A percentile compares a stretch with the other conserved stretches of the same genome.
Evolutionary conservation across 2,797 vertebrate species (phyloP).

Genomic region (Petrocephalus sullivani): DNA sequence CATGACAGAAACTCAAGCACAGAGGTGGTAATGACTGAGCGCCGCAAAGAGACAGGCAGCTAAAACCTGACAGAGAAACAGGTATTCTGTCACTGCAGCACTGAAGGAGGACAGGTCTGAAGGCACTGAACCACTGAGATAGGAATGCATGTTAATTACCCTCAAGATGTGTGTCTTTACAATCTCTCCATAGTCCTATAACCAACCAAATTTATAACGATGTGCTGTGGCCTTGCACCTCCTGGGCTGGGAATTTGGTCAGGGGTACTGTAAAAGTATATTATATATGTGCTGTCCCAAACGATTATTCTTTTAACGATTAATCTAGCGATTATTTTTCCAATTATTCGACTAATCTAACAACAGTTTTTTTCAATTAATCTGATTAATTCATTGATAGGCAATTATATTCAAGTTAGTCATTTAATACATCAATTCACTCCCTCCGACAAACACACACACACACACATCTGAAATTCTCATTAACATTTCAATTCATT

Average conservation of each 20-base stretch:
- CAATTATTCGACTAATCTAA: too few species aligned
- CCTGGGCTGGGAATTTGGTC: background rate
- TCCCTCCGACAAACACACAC: too few species aligned
- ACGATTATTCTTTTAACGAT: too few species aligned
- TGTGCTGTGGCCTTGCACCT: background rate
- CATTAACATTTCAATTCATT: too few species aligned
- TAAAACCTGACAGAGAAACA: constrained; percentile 80
- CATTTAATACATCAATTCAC: too few species aligned
- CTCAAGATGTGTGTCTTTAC: constrained; percentile 68
- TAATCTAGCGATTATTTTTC: too few species aligned
- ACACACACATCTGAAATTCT: too few species aligned
- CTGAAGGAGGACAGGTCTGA: constrained; percentile 69
- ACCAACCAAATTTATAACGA: background rate
- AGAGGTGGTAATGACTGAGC: constrained; percentile 38
- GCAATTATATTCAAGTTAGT: too few species aligned
- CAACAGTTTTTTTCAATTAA: too few species aligned
- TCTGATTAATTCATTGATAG: too few species aligned
- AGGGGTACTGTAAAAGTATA: background rate
- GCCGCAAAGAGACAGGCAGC: constrained; percentile 67
- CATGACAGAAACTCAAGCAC: background rate
- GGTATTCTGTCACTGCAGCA: background rate
- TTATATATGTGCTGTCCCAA: too few species aligned
- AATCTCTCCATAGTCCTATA: constrained; percentile 60
- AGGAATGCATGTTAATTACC: constrained; percentile 97
- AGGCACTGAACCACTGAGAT: constrained; percentile 81